Conservation (phyloP, 2,888 invertebrate species). For the Drosophila affinis region DNA sequence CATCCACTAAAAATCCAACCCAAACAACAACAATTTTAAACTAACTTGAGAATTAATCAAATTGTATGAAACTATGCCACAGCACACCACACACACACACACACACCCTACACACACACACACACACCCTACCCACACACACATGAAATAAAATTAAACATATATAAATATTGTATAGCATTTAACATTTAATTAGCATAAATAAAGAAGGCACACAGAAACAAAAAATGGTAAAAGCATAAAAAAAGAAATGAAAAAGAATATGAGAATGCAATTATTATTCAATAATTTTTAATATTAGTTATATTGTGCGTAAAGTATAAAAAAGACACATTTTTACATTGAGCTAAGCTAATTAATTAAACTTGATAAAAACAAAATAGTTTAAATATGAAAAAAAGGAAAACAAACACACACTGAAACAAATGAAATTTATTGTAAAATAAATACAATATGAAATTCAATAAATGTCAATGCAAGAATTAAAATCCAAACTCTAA, state of each 20-base stretch:
- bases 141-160: constrained; percentile 51
- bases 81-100: constrained; percentile 1
- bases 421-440: constrained; percentile 60
- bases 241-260: constrained; percentile 35
- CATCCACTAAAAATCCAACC: constrained; percentile 2
- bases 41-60: constrained; percentile 78
- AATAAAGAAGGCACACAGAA: constrained; percentile 50
- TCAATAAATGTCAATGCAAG: constrained; percentile 68
- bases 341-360: constrained; percentile 80
- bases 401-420: constrained; percentile 33
- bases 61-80: constrained; percentile 69
- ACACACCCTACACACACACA: too few relatives aligned
- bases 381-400: constrained; percentile 55
- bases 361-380: constrained; percentile 59
- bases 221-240: constrained; percentile 23
- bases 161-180: constrained; percentile 70
- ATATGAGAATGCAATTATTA: constrained; percentile 77
- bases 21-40: constrained; percentile 57
- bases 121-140: not conserved
- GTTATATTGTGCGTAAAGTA: constrained; percentile 69
- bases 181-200: constrained; percentile 77
- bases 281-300: constrained; percentile 80
- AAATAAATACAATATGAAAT: constrained; percentile 64
- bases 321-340: constrained; percentile 65
- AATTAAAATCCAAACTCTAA: constrained; percentile 67